These are phyloP conservation scores for Corella eumyota DNA, from an alignment of 23 tunicate species.

Conservation along the genomic window DNA sequence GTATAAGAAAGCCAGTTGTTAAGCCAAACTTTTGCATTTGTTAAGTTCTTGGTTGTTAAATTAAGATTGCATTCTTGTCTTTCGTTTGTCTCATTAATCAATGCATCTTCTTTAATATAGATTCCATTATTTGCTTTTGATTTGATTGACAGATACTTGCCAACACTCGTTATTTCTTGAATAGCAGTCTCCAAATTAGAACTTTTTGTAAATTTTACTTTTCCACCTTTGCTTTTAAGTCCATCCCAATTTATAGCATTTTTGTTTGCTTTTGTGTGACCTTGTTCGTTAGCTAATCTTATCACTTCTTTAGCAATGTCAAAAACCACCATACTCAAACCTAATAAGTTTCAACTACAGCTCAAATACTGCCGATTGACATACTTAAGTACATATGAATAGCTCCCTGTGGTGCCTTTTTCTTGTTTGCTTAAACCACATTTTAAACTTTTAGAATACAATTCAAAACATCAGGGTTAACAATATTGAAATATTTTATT, in stretches of 20 bases:
- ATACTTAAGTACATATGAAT: no score
- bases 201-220: slow-evolving; percentile 8
- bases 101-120: background rate
- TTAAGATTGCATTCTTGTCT: background rate
- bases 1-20: no score
- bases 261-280: slow-evolving; percentile 44
- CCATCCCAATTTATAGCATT: slow-evolving; percentile 45
- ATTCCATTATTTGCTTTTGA: background rate
- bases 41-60: background rate
- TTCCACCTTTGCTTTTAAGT: slow-evolving; percentile 14
- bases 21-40: no score
- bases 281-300: slow-evolving; percentile 48
- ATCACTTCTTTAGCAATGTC: slow-evolving; percentile 46
- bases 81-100: slow-evolving; percentile 2
- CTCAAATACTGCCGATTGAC: no score
- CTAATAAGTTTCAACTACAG: background rate
- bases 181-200: no score
- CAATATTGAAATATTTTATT: no score
- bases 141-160: slow-evolving; percentile 7
- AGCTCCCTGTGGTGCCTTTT: no score
- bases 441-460: no score
- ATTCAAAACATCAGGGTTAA: no score
- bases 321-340: slow-evolving; percentile 2
- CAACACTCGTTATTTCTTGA: no score
- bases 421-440: no score